A percentile compares a stretch with the other conserved stretches of the same genome.
phyloP scores from a whole-genome alignment of 2,888 invertebrate species.

The Eristalinus sepulchralis region DNA sequence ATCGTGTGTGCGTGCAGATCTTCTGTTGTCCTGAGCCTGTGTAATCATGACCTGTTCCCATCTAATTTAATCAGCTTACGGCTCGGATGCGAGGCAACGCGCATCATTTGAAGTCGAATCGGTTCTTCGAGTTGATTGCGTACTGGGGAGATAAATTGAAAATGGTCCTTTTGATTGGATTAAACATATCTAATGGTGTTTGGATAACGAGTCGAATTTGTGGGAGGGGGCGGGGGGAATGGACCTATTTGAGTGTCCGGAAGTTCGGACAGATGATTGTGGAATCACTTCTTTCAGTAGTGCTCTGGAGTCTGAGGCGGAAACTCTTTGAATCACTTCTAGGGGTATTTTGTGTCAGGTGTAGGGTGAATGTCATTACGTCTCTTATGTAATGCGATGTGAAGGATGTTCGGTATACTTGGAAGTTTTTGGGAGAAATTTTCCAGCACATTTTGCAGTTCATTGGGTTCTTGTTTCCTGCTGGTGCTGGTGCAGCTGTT shows the following conservation, averaged over 20 bases:
- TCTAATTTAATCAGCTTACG: constrained; percentile 12
- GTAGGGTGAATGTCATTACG: background rate
- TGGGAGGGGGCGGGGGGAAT: background rate
- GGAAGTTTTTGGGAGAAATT: background rate
- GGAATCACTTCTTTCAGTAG: background rate
- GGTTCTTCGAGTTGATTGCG: constrained; percentile 8
- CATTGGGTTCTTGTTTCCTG: background rate
- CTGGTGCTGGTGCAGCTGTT: background rate
- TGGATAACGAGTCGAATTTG: constrained; percentile 7
- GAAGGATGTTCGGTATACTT: background rate
- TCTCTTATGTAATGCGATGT: background rate
- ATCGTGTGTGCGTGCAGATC: background rate
- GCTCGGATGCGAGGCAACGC: background rate
- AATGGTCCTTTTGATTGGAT: constrained; percentile 29
- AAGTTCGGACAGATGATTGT: background rate
- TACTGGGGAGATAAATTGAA: constrained; percentile 1
- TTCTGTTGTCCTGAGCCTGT: background rate
- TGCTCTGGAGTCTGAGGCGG: background rate
- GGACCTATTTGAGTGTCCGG: background rate
- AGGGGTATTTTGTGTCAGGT: background rate
- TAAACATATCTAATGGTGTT: constrained; percentile 29
- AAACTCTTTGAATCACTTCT: background rate
- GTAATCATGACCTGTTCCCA: background rate
- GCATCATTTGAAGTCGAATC: constrained; percentile 11
- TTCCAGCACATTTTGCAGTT: background rate